These are phyloP conservation scores for Tiliqua scincoides DNA, from an alignment of 2,113 vertebrate genomes.

Conservation along the genomic window DNA sequence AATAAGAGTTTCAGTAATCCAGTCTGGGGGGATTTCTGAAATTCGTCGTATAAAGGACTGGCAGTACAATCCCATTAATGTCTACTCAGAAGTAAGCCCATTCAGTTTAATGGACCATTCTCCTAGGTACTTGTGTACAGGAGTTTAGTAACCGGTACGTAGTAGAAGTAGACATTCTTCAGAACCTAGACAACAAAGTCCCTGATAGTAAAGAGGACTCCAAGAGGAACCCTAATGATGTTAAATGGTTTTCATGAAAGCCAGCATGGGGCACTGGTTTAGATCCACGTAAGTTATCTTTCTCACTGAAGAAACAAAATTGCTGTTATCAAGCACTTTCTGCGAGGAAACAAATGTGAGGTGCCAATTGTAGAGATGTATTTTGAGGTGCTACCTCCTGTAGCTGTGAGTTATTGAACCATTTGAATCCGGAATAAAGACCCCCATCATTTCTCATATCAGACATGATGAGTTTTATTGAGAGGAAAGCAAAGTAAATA, in stretches of 20 bases:
- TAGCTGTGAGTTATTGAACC: not conserved
- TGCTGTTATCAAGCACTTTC: not conserved
- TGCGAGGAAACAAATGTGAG: not conserved
- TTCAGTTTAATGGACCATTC: no score
- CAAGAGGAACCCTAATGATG: not conserved
- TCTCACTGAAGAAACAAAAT: not conserved
- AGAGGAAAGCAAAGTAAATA: not conserved
- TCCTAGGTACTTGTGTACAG: no score
- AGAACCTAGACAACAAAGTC: not conserved
- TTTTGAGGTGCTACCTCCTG: not conserved
- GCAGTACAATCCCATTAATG: no score
- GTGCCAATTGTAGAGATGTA: not conserved
- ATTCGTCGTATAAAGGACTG: not conserved
- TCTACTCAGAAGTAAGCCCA: no score
- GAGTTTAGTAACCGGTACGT: not conserved
- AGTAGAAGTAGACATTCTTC: slow-evolving; percentile 13
- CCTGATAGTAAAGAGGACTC: not conserved
- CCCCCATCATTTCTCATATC: not conserved
- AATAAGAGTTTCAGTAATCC: slow-evolving; percentile 20
- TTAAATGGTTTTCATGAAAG: not conserved
- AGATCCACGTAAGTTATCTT: not conserved
- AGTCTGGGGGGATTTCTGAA: slow-evolving; percentile 3
- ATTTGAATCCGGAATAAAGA: not conserved
- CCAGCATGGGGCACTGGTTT: not conserved
- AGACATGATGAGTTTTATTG: not conserved